Base-by-base conservation (phyloP, 2,797 vertebrate species). In the Chromobotia macracanthus region DNA sequence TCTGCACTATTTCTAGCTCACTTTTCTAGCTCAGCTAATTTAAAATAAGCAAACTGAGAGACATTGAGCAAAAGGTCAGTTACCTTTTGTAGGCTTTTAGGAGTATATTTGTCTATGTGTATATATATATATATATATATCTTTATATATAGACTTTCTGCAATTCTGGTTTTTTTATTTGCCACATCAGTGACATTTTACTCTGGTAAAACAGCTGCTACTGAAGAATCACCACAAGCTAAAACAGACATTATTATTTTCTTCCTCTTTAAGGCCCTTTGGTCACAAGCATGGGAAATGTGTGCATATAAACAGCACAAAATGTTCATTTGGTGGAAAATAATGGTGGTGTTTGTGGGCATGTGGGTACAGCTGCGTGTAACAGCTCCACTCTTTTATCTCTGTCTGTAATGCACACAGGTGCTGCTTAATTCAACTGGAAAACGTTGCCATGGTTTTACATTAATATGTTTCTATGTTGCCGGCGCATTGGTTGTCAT, bases 401-500 rank as follows among this genome's bases (percentile, higher is more conserved):
- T 88, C 85, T 84, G 82, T 89, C 88, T 84, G 88, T 92, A 92
- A 92, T 93, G 90, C 88, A 84, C 92, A 92, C 93, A 94, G 93
- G 93, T 94, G 93, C 92, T 92, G 90, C 89, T 90, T 92, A 91
- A 93, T 93, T 94, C 92, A 92, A 91, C 90, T 93, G 90, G 86
- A 92, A 90, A 91, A 94, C 88, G 91, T 94, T 94, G 90, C 91
- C 87, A 89, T 92, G 93, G 92, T 93, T 94, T 85, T 94, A 93
- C 91, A 90, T 93, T 94, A 95, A 97, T 94, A 92, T 91, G 90
- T 93, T 94, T 89, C 94, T 93, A 90, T 91, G 95, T 96, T 94
- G 93, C 95, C 95, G 95, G 92, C 95, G 95, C 95, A 95, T 94
- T 94, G 90, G 96, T 98, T 95, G 94, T 94, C 95, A 97, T 97